These are phyloP conservation scores for Hycleus phaleratus DNA, from an alignment of 1,140 invertebrate species.

Conservation along the genomic window DNA sequence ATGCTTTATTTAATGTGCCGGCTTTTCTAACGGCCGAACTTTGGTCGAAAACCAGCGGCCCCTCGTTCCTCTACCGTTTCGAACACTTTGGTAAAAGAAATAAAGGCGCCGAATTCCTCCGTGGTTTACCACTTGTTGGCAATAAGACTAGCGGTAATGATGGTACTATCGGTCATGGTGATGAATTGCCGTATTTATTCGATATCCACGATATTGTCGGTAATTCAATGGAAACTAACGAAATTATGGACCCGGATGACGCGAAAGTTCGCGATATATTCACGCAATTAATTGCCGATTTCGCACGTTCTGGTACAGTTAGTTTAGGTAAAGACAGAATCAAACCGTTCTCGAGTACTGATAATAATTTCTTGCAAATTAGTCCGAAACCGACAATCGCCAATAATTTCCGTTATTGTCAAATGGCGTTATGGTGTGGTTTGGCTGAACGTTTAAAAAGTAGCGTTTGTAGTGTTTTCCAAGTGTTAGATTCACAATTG, in stretches of 20 bases:
- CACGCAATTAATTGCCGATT: slow-evolving; percentile 56
- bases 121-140: slow-evolving; percentile 48
- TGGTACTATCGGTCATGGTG: slow-evolving; percentile 52
- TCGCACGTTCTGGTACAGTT: slow-evolving; percentile 47
- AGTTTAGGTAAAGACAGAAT: slow-evolving; percentile 33
- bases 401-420: slow-evolving; percentile 52
- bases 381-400: slow-evolving; percentile 40
- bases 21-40: slow-evolving; percentile 58
- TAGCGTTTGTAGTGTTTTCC: slow-evolving; percentile 40
- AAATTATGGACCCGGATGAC: slow-evolving; percentile 45
- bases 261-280: slow-evolving; percentile 53
- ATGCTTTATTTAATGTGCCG: slow-evolving; percentile 65
- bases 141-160: slow-evolving; percentile 22
- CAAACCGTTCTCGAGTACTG: slow-evolving; percentile 40
- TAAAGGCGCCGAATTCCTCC: slow-evolving; percentile 53
- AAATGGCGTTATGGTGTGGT: slow-evolving; percentile 54
- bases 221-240: slow-evolving; percentile 39
- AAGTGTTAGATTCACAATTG: slow-evolving; percentile 21
- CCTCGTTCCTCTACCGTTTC: slow-evolving; percentile 64
- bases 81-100: slow-evolving; percentile 56
- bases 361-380: slow-evolving; percentile 50
- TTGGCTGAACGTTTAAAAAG: slow-evolving; percentile 45
- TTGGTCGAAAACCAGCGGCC: slow-evolving; percentile 50
- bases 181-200: slow-evolving; percentile 62
- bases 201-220: slow-evolving; percentile 53